Evolutionary conservation across 2,113 vertebrate species (phyloP), one percentile per base, ranked within the genome.

Genomic region (Pseudolaguvia tuberculata): DNA sequence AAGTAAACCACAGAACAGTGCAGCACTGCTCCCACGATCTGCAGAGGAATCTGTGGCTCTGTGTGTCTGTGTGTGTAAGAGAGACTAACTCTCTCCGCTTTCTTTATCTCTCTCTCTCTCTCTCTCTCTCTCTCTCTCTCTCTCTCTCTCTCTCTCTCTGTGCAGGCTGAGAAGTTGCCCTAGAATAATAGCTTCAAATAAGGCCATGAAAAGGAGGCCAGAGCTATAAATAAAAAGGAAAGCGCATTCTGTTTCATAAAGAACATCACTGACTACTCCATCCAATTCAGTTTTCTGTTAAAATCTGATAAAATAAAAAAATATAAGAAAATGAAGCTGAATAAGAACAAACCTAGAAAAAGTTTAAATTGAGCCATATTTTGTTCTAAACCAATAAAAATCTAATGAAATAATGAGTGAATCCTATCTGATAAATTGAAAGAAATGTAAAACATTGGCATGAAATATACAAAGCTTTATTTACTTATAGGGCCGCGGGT

Each of bases 341-440:
- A 18, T 4, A 50, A 18, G 15, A 18, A 18, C 8, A 18, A 15
- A 50, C 48, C 1, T 42, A 42, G 4, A 42, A 35, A 35, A 35
- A 35, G 31, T 35, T 35, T 35, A 35, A 35, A 35, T 35, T 35
- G 6, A 6, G 31, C 31, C 6, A 6, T 35, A 42, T 42, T 42
- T 42, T 42, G 39, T 42, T 42, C 4, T 42, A 42, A 42, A 8
- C 9, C 39, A 9, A 42, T 42, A 42, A 42, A 42, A 42, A 42
- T 42, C 39, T 42, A 42, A 6, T 35, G 31, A 35, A 42, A 42
- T 9, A 42, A 42, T 42, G 8, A 5, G 89, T 73, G 45, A 79
- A 90, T 88, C 85, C 88, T 90, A 88, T 91, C 93, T 93, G 86
- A 92, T 91, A 35, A 6, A 35, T 35, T 35, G 31, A 35, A 3